These are phyloP conservation scores for Sclerodermus sp. DNA, from an alignment of 2,888 invertebrate genomes.

Conservation along the genomic window DNA sequence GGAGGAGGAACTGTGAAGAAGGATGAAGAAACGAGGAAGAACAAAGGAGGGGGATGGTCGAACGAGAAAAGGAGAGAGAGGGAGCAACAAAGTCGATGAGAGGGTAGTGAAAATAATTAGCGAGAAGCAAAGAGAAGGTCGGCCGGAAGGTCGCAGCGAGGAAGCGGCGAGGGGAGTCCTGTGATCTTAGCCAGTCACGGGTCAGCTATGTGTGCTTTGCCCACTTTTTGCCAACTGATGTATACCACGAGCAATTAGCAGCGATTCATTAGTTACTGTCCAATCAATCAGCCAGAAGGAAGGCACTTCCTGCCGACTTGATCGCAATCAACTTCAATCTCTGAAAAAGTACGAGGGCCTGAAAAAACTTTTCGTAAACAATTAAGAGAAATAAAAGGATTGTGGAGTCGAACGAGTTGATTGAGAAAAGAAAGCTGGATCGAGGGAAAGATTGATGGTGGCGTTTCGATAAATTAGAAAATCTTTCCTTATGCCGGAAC, in stretches of 20 bases:
- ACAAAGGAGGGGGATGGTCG: not conserved
- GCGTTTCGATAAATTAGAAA: no score
- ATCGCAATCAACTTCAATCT: not conserved
- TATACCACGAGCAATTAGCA: constrained; percentile 41
- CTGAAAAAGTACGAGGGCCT: constrained; percentile 10
- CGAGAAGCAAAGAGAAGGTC: constrained; percentile 34
- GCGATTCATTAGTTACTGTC: constrained; percentile 45
- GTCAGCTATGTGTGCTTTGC: constrained; percentile 39
- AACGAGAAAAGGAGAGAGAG: constrained; percentile 16
- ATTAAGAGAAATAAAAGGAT: no score
- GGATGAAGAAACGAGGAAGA: no score
- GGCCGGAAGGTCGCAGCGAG: constrained; percentile 40
- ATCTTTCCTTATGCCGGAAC: no score
- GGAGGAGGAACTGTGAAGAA: no score
- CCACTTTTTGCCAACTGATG: constrained; percentile 34
- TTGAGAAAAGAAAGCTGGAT: no score
- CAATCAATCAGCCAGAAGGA: constrained; percentile 40
- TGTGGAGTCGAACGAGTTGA: no score
- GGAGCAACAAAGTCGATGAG: constrained; percentile 25
- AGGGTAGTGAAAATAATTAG: constrained; percentile 37
- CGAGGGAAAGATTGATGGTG: no score
- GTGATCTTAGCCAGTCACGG: constrained; percentile 41
- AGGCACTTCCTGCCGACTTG: constrained; percentile 15
- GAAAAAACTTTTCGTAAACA: no score
- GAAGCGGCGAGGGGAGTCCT: constrained; percentile 42